Base-by-base conservation (phyloP, 2,113 vertebrate genomes). In the Tretioscincus oriximinensis region DNA sequence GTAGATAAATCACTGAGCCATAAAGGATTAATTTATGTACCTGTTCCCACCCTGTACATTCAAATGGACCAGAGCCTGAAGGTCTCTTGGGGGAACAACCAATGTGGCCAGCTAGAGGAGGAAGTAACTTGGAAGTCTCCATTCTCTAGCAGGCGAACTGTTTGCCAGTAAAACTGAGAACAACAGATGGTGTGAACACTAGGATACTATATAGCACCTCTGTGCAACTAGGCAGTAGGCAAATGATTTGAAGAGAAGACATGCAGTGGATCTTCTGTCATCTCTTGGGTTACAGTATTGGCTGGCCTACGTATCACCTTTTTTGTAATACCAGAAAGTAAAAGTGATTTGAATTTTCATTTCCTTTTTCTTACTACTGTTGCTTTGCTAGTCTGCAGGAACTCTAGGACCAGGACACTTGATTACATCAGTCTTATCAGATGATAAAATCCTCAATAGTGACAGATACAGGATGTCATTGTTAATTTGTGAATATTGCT, bases 1-100 rank as follows among this genome's bases (percentile, higher is more conserved):
- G 77, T 31, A 74, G 77, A 78, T 75, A 61, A 80, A 54, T 16
- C 24, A 41, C 61, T 77, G 73, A 61, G 41, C 60, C 21, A 11
- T 72, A 70, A 76, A 76, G 29, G 47, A 65, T 31, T 65, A 45
- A 20, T 49, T 64, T 49, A 69, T 80, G 4, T 78, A 49, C 28
- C 58, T 76, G 66, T 45, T 76, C 66, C 20, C 60, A 65, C 67
- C 41, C 41, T 82, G 14, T 72, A 51, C n/a, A 31, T 60, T 47
- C 35, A 67, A 35, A 69, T 70, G 65, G 47, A 67, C 18, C 63
- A 54, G 54, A 58, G 21, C 6, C 26, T n/a, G 21, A 28, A 69
- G 5, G 51, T 61, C n/a, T 76, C n/a, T 5, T 35, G 28, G 47
- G n/a, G 68, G 73, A 71, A 41, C 10, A 67, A 29, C 12, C 28